phyloP scores from a whole-genome alignment of 2,113 vertebrate genomes.

The Aegotheles bennettii region DNA sequence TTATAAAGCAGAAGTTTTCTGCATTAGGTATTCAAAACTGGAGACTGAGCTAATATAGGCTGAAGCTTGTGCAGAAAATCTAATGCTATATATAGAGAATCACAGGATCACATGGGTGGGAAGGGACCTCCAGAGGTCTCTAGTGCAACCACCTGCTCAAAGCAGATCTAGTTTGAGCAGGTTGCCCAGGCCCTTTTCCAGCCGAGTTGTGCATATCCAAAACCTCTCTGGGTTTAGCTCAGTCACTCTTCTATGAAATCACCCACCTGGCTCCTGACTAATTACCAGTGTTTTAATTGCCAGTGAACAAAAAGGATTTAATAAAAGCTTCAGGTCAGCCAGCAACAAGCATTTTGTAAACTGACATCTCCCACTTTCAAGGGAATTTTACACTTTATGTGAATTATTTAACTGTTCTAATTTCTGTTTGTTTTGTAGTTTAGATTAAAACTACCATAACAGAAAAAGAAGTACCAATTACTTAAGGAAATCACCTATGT shows the following conservation, averaged over 20 bases:
- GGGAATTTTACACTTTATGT: not conserved
- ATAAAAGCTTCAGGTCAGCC: not conserved
- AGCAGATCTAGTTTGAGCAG: not conserved
- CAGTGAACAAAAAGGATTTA: not conserved
- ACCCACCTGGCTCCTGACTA: not conserved
- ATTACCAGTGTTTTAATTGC: not conserved
- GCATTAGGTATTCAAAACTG: not conserved
- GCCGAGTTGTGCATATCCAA: not conserved
- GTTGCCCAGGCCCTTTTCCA: not conserved
- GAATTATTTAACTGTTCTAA: not conserved
- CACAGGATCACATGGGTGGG: not conserved
- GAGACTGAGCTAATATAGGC: not conserved
- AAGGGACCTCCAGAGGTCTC: not conserved
- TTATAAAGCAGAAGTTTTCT: not conserved
- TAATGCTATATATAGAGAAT: not conserved
- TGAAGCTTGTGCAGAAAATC: not conserved
- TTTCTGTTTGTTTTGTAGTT: not conserved
- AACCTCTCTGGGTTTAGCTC: not conserved
- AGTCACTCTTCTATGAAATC: not conserved
- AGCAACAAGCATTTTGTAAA: not conserved
- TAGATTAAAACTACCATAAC: not conserved
- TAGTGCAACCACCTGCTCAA: not conserved
- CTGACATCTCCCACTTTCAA: not conserved
- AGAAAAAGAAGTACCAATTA: not conserved
- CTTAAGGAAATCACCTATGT: not conserved